Percentiles rank a stretch among this genome's conserved stretches.
Conservation (phyloP, 1,140 invertebrate genomes). For the Pinna nobilis region DNA sequence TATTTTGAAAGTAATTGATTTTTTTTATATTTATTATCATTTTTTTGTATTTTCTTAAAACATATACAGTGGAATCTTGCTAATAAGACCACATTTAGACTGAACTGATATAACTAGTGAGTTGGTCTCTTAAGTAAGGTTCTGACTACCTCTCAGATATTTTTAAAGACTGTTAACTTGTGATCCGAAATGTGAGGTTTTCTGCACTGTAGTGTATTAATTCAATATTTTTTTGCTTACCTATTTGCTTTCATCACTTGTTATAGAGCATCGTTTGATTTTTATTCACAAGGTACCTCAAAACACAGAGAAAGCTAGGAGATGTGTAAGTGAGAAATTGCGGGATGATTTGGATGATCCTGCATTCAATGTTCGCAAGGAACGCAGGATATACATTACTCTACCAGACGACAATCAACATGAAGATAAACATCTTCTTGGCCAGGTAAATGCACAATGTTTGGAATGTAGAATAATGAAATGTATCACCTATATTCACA, state of each 20-base stretch:
- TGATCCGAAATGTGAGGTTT: neutral
- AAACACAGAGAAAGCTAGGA: slow-evolving; percentile 22
- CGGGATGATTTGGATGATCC: slow-evolving; percentile 1
- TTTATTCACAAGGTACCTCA: neutral
- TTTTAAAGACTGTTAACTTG: neutral
- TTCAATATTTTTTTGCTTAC: neutral
- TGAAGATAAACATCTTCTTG: slow-evolving; percentile 24
- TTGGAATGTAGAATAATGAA: neutral
- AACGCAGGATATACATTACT: slow-evolving; percentile 23
- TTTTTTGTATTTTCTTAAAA: neutral
- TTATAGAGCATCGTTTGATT: neutral
- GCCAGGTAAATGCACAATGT: too few species aligned
- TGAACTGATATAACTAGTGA: neutral
- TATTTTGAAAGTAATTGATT: neutral
- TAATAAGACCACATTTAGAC: neutral
- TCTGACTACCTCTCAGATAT: neutral
- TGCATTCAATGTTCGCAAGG: neutral
- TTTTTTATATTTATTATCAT: neutral
- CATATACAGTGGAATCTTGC: neutral
- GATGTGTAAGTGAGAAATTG: slow-evolving; percentile 11
- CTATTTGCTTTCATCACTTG: neutral
- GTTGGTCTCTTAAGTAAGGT: neutral
- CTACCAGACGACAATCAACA: slow-evolving; percentile 21
- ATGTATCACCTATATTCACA: neutral
- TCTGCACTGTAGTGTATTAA: neutral